Conservation (phyloP, 2,113 vertebrate species). For the Falco punctatus region DNA sequence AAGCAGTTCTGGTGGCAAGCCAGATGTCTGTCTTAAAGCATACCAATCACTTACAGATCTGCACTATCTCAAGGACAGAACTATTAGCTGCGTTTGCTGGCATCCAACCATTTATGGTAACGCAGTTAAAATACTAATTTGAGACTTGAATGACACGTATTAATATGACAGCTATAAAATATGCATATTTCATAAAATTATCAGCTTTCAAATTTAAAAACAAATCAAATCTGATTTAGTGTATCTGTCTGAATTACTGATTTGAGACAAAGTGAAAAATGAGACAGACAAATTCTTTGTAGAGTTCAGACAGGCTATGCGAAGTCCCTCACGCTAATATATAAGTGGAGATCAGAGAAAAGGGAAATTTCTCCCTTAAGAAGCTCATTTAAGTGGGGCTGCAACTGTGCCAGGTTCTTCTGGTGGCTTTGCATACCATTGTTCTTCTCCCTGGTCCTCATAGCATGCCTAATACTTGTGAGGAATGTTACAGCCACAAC, state of each 20-base stretch:
- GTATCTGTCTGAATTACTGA: not conserved
- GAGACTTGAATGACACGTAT: not conserved
- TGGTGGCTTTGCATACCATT: not conserved
- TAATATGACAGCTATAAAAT: not conserved
- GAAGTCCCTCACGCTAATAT: not conserved
- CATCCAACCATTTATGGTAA: constrained; percentile 90
- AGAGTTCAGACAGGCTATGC: not conserved
- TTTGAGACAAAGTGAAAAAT: not conserved
- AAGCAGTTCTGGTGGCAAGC: constrained; percentile 70
- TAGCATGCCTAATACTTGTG: fast-evolving
- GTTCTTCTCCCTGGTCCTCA: not conserved
- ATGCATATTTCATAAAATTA: not conserved
- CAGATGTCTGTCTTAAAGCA: constrained; percentile 79
- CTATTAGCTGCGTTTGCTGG: constrained; percentile 86
- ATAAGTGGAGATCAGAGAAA: not conserved
- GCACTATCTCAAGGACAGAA: constrained; percentile 78
- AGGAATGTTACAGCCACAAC: not conserved
- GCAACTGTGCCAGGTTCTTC: not conserved
- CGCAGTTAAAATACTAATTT: not conserved
- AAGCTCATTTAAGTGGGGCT: not conserved
- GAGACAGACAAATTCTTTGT: not conserved
- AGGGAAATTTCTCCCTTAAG: not conserved
- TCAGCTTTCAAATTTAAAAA: not conserved
- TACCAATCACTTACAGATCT: constrained; percentile 85
- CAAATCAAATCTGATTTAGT: not conserved